Evolutionary conservation across 1,140 invertebrate genomes (phyloP), one percentile per base, ranked within the genome.

Genomic region (Dufourea novaeangliae): DNA sequence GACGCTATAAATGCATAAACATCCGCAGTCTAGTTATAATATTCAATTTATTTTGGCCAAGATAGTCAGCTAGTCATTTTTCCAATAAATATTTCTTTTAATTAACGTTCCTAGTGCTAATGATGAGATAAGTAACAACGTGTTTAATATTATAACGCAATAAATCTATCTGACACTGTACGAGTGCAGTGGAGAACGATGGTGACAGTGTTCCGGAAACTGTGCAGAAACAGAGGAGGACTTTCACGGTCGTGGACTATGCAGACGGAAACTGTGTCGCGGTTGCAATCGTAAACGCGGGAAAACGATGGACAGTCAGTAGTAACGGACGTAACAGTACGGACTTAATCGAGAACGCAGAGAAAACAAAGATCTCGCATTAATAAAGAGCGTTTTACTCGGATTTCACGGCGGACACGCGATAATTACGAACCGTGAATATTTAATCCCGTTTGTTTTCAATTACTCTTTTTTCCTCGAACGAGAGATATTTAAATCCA

Each of bases 361-460:
- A 66, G 71, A 82, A 82, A 82, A 66, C 29, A 6, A 52, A 10
- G 32, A 14, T 54, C n/a, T n/a, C 25, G 14, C 29, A 14, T 72
- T 68, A 32, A 41, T n/a, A 6, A 27, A 14, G 29, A 25, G 44
- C 27, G 27, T 44, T 69, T 78, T 59, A 25, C 44, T 12, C 17
- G 10, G 32, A 69, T 78, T 56, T 83, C 79, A 27, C 67, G 17
- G 27, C 8, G 20, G 12, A 17, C 74, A 83, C 75, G 81, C 80
- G 69, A 82, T 78, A 6, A 14, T 67, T 44, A 68, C 50, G 17
- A 0, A 1, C 63, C 63, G 37, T 67, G 37, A 54, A 34, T 10
- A 11, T 12, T 41, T 44, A 5, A 57, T 68, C 11, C n/a, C 39
- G 8, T 64, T 52, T 27, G 10, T 14, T 46, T 34, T 29, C 14